A percentile compares a stretch with the other conserved stretches of the same genome.
phyloP scores from a whole-genome alignment of 2,113 vertebrate species.

The Erinaceus europaeus region DNA sequence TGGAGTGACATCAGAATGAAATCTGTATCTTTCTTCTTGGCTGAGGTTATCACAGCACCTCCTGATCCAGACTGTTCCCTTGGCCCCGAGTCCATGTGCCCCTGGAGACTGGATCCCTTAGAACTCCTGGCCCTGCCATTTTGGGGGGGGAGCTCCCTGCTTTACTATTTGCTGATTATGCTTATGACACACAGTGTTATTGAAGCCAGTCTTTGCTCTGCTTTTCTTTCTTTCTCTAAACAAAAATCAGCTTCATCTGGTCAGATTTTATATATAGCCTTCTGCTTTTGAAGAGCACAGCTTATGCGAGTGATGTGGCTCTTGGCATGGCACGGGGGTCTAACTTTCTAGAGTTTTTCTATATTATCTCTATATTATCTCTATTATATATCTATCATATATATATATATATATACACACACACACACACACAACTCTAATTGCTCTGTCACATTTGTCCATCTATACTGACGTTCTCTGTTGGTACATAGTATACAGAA shows the following conservation, averaged over 20 bases:
- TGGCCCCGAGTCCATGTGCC: not conserved
- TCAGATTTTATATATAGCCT: not conserved
- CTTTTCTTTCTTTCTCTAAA: not conserved
- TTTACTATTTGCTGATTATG: not conserved
- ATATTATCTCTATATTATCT: not conserved
- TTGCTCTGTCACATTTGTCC: not conserved
- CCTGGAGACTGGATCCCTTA: too few species aligned
- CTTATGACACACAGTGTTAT: not conserved
- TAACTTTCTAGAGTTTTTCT: not conserved
- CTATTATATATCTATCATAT: too few species aligned
- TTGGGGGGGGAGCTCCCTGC: fast-evolving
- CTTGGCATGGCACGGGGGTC: not conserved
- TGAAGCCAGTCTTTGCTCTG: not conserved
- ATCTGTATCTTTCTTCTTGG: not conserved
- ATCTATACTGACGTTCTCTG: not conserved
- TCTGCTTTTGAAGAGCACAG: not conserved
- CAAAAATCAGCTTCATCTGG: not conserved
- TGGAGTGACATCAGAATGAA: not conserved
- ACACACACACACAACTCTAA: not conserved
- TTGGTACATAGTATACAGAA: too few species aligned
- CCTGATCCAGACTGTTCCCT: not conserved
- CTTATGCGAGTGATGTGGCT: not conserved
- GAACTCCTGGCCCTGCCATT: not conserved
- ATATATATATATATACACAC: too few species aligned
- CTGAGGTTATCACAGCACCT: not conserved